Base-by-base conservation (phyloP, 2,888 invertebrate genomes). In the Drosophila nr. medialis region DNA sequence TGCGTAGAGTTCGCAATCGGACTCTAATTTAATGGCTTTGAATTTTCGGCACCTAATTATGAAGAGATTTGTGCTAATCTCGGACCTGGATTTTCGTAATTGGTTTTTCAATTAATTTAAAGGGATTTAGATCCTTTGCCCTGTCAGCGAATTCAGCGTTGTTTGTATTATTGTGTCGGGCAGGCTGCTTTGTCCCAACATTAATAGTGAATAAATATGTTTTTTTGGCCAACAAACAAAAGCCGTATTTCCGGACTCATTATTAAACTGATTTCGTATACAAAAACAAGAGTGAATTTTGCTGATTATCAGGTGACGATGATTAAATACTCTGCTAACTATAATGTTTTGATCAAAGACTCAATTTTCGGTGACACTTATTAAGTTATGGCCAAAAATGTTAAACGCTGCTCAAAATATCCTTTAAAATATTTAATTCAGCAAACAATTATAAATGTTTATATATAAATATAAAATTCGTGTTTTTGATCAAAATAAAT, bases 1-100 rank as follows among this genome's bases (percentile, higher is more conserved):
- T 62, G 64, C 51, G 60, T 58, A 15, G 29, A 65, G 34, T 63
- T 56, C 15, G 34, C 61, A 62, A 54, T 60, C 30, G 54, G 18
- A 30, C 53, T 24, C 30, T 54, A 53, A 58, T 67, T 83, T 66
- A 69, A 86, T 55, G 60, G 40, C 34, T 69, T 48, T 73, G 72
- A 64, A 79, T 76, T 80, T 86, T 74, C 75, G 70, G 74, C 77
- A 80, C 70, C 76, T 86, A 86, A 81, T 86, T 86, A 88, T 90
- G 88, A 90, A 72, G 83, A 73, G 83, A 86, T 90, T 90, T 74
- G 77, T 63, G 71, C 67, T 88, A 88, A 88, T 79, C 88, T 72
- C 30, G 56, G 69, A 53, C 70, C 55, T 60, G 73, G 75, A 74
- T 87, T 63, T 54, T 64, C 32, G 68, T 85, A 88, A 89, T 90